These are phyloP conservation scores for Actinia tenebrosa DNA, from an alignment of 64 coral and sea anemone species.

Conservation along the genomic window DNA sequence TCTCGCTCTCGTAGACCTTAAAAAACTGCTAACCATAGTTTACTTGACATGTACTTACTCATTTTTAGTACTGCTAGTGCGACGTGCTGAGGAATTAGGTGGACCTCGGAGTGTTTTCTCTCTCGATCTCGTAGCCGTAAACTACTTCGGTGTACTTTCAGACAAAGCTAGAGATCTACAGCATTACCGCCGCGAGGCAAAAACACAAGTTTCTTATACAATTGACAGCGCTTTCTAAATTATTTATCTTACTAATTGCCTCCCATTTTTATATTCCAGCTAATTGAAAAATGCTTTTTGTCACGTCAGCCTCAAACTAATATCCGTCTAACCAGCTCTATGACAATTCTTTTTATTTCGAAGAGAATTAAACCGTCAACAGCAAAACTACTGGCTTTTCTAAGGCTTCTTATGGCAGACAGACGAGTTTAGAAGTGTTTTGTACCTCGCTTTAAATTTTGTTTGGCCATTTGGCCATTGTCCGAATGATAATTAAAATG, in stretches of 20 bases:
- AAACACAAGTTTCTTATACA: not conserved
- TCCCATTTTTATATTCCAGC: not conserved
- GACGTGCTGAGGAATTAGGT: not conserved
- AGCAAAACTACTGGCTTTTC: not conserved
- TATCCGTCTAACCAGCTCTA: not conserved
- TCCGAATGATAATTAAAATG: not conserved
- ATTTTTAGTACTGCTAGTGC: not conserved
- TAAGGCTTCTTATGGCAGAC: not conserved
- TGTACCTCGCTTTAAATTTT: not conserved
- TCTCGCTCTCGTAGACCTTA: not conserved
- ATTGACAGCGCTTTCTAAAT: constrained; percentile 16
- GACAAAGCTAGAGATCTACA: not conserved
- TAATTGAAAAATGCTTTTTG: constrained; percentile 20
- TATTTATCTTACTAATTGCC: constrained; percentile 27
- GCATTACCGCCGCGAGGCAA: not conserved
- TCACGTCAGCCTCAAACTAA: not conserved
- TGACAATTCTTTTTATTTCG: not conserved
- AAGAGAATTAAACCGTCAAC: not conserved
- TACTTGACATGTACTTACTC: not conserved
- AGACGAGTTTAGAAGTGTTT: not conserved
- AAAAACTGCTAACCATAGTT: not conserved
- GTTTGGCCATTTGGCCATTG: constrained; percentile 5
- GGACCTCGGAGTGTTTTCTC: not conserved
- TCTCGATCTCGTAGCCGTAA: not conserved
- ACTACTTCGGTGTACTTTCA: not conserved